Evolutionary conservation across 2,888 invertebrate genomes (phyloP).

Genomic region (Sussaba pulchella): DNA sequence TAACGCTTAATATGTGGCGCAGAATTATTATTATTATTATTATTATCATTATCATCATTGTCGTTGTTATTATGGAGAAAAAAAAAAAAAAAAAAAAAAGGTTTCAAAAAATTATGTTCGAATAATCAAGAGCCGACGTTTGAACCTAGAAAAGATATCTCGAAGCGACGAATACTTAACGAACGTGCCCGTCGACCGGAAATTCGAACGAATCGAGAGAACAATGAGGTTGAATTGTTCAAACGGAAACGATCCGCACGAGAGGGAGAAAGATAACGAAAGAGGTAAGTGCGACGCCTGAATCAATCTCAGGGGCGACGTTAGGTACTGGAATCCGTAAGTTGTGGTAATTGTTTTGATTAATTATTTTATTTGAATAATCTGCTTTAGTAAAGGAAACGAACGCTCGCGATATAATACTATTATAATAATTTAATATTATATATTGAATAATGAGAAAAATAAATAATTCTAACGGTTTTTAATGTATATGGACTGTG

Average conservation of each 20-base stretch:
- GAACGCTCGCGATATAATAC: too few relatives aligned
- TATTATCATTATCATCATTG: slow-evolving; percentile 11
- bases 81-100: too few relatives aligned
- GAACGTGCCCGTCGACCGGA: slow-evolving; percentile 72
- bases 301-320: slow-evolving; percentile 21
- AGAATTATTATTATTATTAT: slow-evolving; percentile 14
- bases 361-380: background rate
- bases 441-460: too few relatives aligned
- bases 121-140: background rate
- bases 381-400: too few relatives aligned
- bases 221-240: slow-evolving; percentile 69
- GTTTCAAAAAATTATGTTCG: too few relatives aligned
- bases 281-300: background rate
- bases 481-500: too few relatives aligned
- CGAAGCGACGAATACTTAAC: slow-evolving; percentile 47
- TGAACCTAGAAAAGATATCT: slow-evolving; percentile 41
- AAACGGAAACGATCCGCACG: slow-evolving; percentile 68
- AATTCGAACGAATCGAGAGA: slow-evolving; percentile 73
- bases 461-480: too few relatives aligned
- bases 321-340: slow-evolving; percentile 1
- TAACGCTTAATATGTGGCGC: background rate
- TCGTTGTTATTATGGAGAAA: slow-evolving; percentile 17
- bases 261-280: slow-evolving; percentile 45
- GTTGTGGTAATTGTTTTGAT: too few relatives aligned
- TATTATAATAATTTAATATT: too few relatives aligned